These are phyloP conservation scores for Propsilocerus akamusi DNA, from an alignment of 1,140 invertebrate genomes.

Conservation along the genomic window DNA sequence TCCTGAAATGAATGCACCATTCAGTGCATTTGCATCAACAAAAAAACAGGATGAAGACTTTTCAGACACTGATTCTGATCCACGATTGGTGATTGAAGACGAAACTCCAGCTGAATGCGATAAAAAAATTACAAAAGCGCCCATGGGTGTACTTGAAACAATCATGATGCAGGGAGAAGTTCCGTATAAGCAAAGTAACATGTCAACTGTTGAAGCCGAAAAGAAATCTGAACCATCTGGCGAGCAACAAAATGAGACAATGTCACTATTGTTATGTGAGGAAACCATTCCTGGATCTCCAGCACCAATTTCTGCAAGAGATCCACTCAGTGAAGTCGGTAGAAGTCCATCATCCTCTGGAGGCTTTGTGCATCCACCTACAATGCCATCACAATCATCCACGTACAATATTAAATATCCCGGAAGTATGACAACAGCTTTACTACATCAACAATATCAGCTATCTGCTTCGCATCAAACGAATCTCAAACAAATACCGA, in stretches of 20 bases:
- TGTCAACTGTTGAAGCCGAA: conserved; percentile 8
- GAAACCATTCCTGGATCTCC: conserved; percentile 76
- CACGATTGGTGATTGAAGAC: conserved; percentile 35
- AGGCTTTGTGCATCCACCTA: conserved; percentile 32
- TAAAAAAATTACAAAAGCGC: not conserved
- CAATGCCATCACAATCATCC: not conserved
- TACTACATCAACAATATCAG: conserved; percentile 1
- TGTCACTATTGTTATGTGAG: conserved; percentile 59
- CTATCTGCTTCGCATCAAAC: conserved; percentile 1
- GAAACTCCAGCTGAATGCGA: conserved; percentile 8
- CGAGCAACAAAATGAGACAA: conserved; percentile 29
- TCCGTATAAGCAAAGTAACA: conserved; percentile 6
- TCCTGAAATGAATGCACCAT: conserved; percentile 4
- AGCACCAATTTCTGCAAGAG: conserved; percentile 36
- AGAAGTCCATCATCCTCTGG: conserved; percentile 21
- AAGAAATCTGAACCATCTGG: conserved; percentile 5
- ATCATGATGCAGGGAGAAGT: not conserved
- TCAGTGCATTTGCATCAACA: conserved; percentile 7
- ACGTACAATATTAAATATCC: not conserved
- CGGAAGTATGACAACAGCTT: not conserved
- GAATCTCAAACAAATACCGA: conserved; percentile 6
- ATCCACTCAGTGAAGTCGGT: conserved; percentile 22
- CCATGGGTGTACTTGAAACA: conserved; percentile 10
- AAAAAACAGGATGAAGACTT: conserved; percentile 24
- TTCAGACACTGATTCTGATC: conserved; percentile 50